These are phyloP conservation scores for Gisinianus flammeolus DNA, from an alignment of 2,888 invertebrate genomes.

Conservation along the genomic window DNA sequence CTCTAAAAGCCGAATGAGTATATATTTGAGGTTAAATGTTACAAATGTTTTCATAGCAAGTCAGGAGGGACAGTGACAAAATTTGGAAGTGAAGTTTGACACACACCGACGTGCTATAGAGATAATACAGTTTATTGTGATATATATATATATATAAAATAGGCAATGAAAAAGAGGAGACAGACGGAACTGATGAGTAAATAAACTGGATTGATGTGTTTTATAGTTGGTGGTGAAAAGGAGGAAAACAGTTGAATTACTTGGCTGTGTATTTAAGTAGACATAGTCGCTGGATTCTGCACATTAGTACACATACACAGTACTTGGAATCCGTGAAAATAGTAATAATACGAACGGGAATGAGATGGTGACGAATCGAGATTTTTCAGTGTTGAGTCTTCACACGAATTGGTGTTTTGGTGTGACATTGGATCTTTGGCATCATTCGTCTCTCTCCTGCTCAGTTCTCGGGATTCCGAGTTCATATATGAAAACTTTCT, in stretches of 20 bases:
- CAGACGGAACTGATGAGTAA: not conserved
- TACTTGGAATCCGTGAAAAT: not conserved
- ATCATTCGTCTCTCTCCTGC: not conserved
- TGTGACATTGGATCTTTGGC: not conserved
- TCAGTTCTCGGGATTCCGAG: not conserved
- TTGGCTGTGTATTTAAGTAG: not conserved
- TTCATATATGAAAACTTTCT: not conserved
- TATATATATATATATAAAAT: too few relatives aligned
- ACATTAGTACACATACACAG: not conserved
- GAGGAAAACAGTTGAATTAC: not conserved
- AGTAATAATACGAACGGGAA: not conserved
- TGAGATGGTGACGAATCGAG: not conserved
- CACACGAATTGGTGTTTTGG: not conserved
- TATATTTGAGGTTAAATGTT: too few relatives aligned
- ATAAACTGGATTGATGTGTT: not conserved
- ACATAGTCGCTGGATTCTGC: not conserved
- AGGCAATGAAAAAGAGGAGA: not conserved
- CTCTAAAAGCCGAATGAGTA: too few relatives aligned
- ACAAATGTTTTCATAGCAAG: too few relatives aligned
- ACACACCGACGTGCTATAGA: too few relatives aligned
- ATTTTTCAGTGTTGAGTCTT: not conserved
- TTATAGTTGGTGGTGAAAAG: not conserved
- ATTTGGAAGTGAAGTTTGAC: too few relatives aligned
- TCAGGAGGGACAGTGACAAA: too few relatives aligned
- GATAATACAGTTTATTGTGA: too few relatives aligned